Evolutionary conservation across 2,797 vertebrate species (phyloP), one percentile per base, ranked within the genome.

Genomic region (Semaprochilodus insignis): DNA sequence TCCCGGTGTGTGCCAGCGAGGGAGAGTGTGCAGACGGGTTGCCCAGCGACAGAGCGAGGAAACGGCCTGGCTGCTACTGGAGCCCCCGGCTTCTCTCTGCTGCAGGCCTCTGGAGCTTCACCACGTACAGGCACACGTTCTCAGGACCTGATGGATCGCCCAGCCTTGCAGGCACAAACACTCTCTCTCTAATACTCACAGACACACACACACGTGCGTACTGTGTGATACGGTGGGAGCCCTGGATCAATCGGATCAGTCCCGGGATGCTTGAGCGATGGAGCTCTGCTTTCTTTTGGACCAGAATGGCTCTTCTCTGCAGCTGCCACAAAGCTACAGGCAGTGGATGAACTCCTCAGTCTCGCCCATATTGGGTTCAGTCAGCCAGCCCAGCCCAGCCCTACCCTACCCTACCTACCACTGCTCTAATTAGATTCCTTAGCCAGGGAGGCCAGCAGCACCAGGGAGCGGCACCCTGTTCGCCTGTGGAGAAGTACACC

Each of bases 161-260:
- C 87, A 89, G 25, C 88, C 89, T 85, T 77, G 60, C 85, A 80
- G 87, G 48, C 86, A 74, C 86, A 84, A 71, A 82, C 78, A 72
- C 82, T 78, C 84, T 55, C 14, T 48, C 62, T 79, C 25, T 8
- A 40, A 25, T 82, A 76, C 57, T 70, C 73, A 34, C 66, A 71
- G 78, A 74, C 40, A 81, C 81, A 75, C 40, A 40, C n/a, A 70
- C 82, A 73, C 82, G 11, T 48, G 10, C 44, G 11, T 48, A 83
- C 83, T 65, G 82, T 83, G 71, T 79, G 89, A 70, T 74, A 83
- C 85, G 23, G 21, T 77, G 83, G 48, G 78, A 84, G 81, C 83
- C 54, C 86, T 85, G 75, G 87, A 90, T 92, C 92, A 88, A 85
- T 91, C n/a, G 92, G 91, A 92, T 93, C 90, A 86, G 84, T 90